Evolutionary conservation across 1,140 invertebrate genomes (phyloP), one percentile per base, ranked within the genome.

Genomic region (Zaprionus inermis): DNA sequence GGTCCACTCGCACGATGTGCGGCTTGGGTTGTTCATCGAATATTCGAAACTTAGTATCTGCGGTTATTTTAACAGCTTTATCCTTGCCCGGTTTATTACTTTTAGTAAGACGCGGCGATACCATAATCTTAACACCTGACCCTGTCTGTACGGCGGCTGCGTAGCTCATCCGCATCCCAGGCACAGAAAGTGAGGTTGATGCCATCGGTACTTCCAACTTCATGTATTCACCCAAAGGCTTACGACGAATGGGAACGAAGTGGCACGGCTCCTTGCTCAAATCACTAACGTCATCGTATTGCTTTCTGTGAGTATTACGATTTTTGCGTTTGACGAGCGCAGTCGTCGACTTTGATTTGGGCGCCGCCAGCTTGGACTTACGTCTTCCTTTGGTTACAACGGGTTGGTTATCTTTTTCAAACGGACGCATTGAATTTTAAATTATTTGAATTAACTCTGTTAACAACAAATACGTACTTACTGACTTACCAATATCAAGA

Each of bases 171-270:
- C 63, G 52, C 67, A 63, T 63, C 12, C 58, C 54, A 52, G 30
- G 58, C 32, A 41, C 18, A 16, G 67, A 61, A 7, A 49, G 30
- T 20, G 63, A 59, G 5, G 72, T 38, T 18, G 63, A 64, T 0
- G 52, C 11, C 16, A 30, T 20, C 14, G 32, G 16, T 12, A 36
- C 52, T 11, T 73, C 68, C 5, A 78, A 24, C 14, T 70, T 58
- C 56, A 83, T 58, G 32, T 81, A 83, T 22, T 83, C 80, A 9
- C 78, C 72, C 7, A 83, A 51, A 9, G 80, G 80, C n/a, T 83
- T 83, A 11, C 67, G 75, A 5, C 76, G 78, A n/a, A 81, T 56
- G 5, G 80, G 71, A 9, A 81, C 76, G 46, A 76, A 76, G 7
- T 77, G 75, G 32, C 56, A 55, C n/a, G 59, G 44, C 16, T 71